phyloP scores from a whole-genome alignment of 2,888 invertebrate species.

The Cheilosia urbana region DNA sequence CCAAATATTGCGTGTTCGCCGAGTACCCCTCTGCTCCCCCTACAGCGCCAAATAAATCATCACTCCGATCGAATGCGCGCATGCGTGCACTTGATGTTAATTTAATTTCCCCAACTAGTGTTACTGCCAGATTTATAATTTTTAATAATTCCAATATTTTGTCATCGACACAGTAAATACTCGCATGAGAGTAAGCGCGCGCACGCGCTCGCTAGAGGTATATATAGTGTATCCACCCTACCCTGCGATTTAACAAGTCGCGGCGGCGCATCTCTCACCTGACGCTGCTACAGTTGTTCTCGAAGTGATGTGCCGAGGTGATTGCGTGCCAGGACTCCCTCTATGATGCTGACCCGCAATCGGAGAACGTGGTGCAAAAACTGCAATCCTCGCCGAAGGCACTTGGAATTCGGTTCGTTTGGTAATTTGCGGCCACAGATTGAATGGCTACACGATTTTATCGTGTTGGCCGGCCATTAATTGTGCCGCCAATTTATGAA shows the following conservation, averaged over 20 bases:
- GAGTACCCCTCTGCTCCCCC: background rate
- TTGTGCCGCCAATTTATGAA: constrained; percentile 76
- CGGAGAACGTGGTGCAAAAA: constrained; percentile 57
- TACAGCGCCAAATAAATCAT: constrained; percentile 55
- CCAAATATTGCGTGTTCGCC: constrained; percentile 40
- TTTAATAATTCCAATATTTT: constrained; percentile 66
- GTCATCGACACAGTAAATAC: constrained; percentile 62
- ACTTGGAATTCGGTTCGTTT: constrained; percentile 49
- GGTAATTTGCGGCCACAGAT: constrained; percentile 65
- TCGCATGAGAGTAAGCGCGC: background rate
- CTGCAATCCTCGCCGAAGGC: constrained; percentile 58
- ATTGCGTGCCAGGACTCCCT: constrained; percentile 62
- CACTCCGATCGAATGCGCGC: constrained; percentile 4
- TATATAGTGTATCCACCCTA: background rate
- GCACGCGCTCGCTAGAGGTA: constrained; percentile 24
- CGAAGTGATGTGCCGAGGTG: constrained; percentile 60
- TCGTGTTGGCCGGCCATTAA: constrained; percentile 73
- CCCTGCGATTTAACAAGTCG: constrained; percentile 45
- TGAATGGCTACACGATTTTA: constrained; percentile 72
- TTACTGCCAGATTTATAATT: constrained; percentile 59
- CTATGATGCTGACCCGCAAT: constrained; percentile 8
- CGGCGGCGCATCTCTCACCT: constrained; percentile 72
- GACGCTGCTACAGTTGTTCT: constrained; percentile 69
- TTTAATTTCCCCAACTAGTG: constrained; percentile 65
- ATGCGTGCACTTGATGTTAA: constrained; percentile 72